Evolutionary conservation across 2,797 vertebrate species (phyloP), one percentile per base, ranked within the genome.

Genomic region (Coendou prehensilis): DNA sequence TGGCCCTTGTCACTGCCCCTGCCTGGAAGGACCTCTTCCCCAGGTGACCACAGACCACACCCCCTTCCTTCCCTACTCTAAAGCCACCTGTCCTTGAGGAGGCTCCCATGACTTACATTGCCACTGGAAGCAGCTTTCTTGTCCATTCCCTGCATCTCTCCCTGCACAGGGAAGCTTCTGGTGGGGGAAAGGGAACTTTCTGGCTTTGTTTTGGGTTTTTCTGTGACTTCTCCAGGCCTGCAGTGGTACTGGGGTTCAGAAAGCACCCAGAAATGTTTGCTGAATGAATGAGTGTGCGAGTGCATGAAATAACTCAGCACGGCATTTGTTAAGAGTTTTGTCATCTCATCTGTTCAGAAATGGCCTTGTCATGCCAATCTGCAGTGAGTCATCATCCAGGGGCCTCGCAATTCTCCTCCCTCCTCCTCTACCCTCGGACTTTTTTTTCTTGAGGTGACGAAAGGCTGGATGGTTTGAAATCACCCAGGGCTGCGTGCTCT

Each of bases 381-480:
- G 64, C 11, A 28, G 23, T 98, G 97, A 97, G 64, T 97, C 97
- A 97, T 52, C 80, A 37, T 88, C 96, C n/a, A 1, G 1, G 30
- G 63, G 18, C 87, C 95, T 94, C 89, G 47, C 14, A 2, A 41
- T 67, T 63, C 81, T 91, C 54, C 83, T 79, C 75, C 17, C 69
- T 71, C 73, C 61, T 83, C 56, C 30, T 91, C 75, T 28, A 1
- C 96, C 96, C 95, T 91, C 94, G 14, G 76, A 17, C 41, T 75
- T 89, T 57, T 76, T 76, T 89, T 28, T 57, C 63, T 3, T 67
- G 54, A 56, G 79, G n/a, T 41, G 87, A 93, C 69, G 87, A 85
- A 83, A 95, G 92, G 9, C 92, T 76, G 79, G 71, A 33, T 95
- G 59, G 0, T 59, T 94, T 82, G 89, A 81, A 54, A 82, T 92